Evolutionary conservation across 2,797 vertebrate genomes (phyloP).

Genomic region (Prionace glauca): DNA sequence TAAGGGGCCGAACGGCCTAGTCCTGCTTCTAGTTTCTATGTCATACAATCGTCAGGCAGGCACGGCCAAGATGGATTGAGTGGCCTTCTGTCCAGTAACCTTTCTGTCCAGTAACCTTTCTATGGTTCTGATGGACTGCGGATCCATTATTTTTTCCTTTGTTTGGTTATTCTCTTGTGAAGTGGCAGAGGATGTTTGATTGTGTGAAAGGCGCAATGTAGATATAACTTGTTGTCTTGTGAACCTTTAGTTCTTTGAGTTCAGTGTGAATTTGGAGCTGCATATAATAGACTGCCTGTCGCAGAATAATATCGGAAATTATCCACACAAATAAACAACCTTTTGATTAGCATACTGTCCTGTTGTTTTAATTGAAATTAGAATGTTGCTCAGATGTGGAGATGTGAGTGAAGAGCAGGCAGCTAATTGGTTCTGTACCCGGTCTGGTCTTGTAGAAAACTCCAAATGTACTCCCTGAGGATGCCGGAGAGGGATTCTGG

Average conservation of each 20-base stretch:
- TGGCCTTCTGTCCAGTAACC: too few relatives aligned
- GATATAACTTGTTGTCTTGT: neutral
- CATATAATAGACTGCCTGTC: neutral
- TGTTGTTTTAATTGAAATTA: neutral
- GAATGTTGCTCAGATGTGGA: neutral
- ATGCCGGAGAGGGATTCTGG: neutral
- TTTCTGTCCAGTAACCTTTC: too few relatives aligned
- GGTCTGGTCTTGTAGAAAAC: neutral
- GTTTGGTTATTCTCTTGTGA: neutral
- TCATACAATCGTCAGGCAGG: too few relatives aligned
- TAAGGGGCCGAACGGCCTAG: too few relatives aligned
- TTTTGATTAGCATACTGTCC: neutral
- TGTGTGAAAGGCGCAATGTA: too few relatives aligned
- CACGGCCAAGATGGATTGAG: too few relatives aligned
- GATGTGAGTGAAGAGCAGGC: neutral
- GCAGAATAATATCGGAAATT: neutral
- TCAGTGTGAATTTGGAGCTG: neutral
- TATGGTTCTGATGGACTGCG: too few relatives aligned
- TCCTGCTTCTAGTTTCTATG: too few relatives aligned
- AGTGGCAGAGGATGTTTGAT: neutral
- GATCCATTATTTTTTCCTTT: neutral
- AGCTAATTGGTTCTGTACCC: neutral
- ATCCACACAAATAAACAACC: neutral
- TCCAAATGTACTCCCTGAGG: neutral
- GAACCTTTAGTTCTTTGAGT: too few relatives aligned